Base-by-base conservation (phyloP, 2,888 invertebrate genomes). In the Oscheius sp. region DNA sequence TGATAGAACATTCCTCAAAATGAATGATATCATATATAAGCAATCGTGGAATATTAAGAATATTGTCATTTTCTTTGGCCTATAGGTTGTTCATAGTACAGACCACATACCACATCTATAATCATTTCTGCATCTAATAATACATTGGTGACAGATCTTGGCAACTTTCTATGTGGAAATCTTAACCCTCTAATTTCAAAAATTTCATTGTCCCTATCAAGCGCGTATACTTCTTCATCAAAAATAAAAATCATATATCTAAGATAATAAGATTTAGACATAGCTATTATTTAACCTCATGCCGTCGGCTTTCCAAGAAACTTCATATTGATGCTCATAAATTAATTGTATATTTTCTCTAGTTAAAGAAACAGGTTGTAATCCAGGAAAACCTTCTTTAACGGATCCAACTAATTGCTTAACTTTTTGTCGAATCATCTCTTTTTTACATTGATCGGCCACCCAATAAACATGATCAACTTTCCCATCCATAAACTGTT, bases 231-330 rank as follows among this genome's bases (percentile, higher is more conserved):
- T 85, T 94, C 90, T 77, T 91, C 90, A 26, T 91, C 92, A 81
- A 93, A 91, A 74, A 99, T 94, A 45, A 95, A 88, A 94, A 98
- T 94, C 93, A 98, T 92, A 87, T 95, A 98, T 84, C 95, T 92
- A 73, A 2, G 80, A 9, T 24, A 14, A 1, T 28, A 17, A 1
- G 9, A 14, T 17, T 22, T 28, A n/a, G 17, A 41, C 9, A 32
- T 2, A 57, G 4, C 5, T 1, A 14, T 1, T 41, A 33, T 22
- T 24, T 24, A 41, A 93, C 92, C 94, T 91, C 33, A 92, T 93
- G 38, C 98, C 98, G 87, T 99, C 98, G 12, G 98, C 98, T 87
- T 99, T 99, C 98, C 98, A 99, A 1, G 96, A 97, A 0, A 98
- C 97, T 86, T 91, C 91, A 86, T 98, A 99, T 0, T 93, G 93